Base-by-base conservation (phyloP, 2,113 vertebrate genomes). In the Dasyprocta punctata region DNA sequence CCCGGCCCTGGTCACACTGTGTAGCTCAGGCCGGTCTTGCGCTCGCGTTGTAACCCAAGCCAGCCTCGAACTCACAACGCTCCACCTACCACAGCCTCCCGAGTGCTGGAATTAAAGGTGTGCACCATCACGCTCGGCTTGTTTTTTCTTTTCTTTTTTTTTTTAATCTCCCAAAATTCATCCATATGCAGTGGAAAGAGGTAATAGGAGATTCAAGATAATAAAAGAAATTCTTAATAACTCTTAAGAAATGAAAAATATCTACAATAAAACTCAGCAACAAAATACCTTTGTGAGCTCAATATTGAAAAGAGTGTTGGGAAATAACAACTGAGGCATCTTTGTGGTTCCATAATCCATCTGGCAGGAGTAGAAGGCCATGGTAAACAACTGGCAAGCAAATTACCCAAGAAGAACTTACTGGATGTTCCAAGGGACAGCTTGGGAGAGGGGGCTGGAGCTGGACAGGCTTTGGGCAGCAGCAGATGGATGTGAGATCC, bases 201-300 rank as follows among this genome's bases (percentile, higher is more conserved):
- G 16, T 47, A 7, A 8, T 2, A n/a, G 5, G 49, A 7, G 28
- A 38, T n/a, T 9, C 0, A 0, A 49, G 52, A 41, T 1, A n/a
- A 60, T 30, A 16, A 65, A 77, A 69, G 65, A 56, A 77, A 49
- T 1, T 0, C 4, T 7, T 78, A 33, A 78, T 44, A 33, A 49
- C 33, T 78, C 44, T 47, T 41, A 71, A 41, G 24, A 16, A 78
- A 6, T 5, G 13, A 38, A 33, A 33, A 47, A 6, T 12, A 13
- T 14, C 71, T 26, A 1, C 2, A 60, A 3, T 24, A 20, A 60
- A 41, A 38, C 54, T 38, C 47, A 20, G 82, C 4, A 38, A 36
- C 5, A 38, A 36, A 4, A 63, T 19, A 30, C 60, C 63, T 58
- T 2, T 41, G 14, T 36, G 44, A 86, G n/a, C 28, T 22, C 52